Evolutionary conservation across 1,140 invertebrate species (phyloP).

Genomic region (Pantala flavescens): DNA sequence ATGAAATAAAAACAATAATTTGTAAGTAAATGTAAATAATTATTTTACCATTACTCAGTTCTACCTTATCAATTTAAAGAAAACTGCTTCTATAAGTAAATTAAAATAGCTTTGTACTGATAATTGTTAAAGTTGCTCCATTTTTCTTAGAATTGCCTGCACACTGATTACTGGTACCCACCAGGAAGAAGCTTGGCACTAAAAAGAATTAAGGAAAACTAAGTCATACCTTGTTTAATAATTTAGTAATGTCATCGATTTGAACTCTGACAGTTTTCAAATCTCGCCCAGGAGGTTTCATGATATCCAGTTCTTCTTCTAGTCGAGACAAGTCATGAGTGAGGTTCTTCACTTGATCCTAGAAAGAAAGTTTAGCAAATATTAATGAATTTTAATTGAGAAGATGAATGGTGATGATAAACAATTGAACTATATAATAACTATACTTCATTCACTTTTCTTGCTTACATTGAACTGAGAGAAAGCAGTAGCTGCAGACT

Average conservation of each 20-base stretch:
- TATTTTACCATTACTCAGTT: too few species aligned
- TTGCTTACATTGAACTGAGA: constrained; percentile 60
- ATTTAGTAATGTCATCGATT: constrained; percentile 62
- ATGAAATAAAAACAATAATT: too few species aligned
- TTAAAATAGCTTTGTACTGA: too few species aligned
- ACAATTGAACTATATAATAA: too few species aligned
- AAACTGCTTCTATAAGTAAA: too few species aligned
- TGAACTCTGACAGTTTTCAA: constrained; percentile 74
- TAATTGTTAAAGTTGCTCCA: too few species aligned
- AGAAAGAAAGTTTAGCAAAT: constrained; percentile 21
- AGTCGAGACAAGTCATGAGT: constrained; percentile 63
- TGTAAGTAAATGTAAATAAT: too few species aligned
- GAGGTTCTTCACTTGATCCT: constrained; percentile 69
- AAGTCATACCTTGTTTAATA: constrained; percentile 47
- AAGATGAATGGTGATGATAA: not conserved
- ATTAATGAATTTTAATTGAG: not conserved
- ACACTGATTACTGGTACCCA: too few species aligned
- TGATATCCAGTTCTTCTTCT: constrained; percentile 72
- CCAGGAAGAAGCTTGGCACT: too few species aligned
- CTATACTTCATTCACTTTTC: not conserved
- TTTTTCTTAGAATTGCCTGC: too few species aligned
- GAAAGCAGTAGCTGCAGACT: constrained; percentile 76
- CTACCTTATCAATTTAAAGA: too few species aligned
- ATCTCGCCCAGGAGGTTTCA: constrained; percentile 77
- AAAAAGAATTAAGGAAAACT: too few species aligned